These are phyloP conservation scores for Neosilurus hyrtlii DNA, from an alignment of 2,797 vertebrate species.

Conservation along the genomic window DNA sequence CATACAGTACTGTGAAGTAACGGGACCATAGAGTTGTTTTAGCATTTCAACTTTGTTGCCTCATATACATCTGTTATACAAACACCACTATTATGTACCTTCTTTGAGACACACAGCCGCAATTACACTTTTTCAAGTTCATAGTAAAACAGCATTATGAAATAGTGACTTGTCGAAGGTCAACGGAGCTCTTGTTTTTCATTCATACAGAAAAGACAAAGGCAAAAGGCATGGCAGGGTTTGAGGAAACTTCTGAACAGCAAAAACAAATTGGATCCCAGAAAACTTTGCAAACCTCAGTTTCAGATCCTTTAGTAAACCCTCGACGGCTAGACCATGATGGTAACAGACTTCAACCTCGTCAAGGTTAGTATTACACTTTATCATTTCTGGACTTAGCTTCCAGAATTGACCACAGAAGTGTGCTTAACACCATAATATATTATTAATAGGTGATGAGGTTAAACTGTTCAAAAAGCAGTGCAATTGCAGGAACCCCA, in stretches of 20 bases:
- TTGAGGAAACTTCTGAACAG: conserved; percentile 52
- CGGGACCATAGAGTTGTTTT: not conserved
- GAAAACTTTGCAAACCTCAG: conserved; percentile 50
- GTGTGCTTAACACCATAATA: not conserved
- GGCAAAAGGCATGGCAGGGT: conserved; percentile 46
- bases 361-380: conserved; percentile 23
- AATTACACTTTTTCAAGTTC: not conserved
- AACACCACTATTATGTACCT: not conserved
- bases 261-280: conserved; percentile 49
- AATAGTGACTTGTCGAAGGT: not conserved
- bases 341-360: conserved; percentile 38
- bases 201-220: conserved; percentile 56
- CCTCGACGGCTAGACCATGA: conserved; percentile 17
- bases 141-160: not conserved
- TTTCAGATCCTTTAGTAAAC: conserved; percentile 4
- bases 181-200: not conserved
- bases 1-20: not conserved
- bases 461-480: not conserved
- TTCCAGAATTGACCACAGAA: not conserved
- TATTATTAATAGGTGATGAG: not conserved
- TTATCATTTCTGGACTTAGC: not conserved
- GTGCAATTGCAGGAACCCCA: not conserved
- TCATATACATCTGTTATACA: not conserved
- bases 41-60: not conserved
- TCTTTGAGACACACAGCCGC: not conserved